Evolutionary conservation across 1,140 invertebrate genomes (phyloP).

Genomic region (Gonatopus flavifemur): DNA sequence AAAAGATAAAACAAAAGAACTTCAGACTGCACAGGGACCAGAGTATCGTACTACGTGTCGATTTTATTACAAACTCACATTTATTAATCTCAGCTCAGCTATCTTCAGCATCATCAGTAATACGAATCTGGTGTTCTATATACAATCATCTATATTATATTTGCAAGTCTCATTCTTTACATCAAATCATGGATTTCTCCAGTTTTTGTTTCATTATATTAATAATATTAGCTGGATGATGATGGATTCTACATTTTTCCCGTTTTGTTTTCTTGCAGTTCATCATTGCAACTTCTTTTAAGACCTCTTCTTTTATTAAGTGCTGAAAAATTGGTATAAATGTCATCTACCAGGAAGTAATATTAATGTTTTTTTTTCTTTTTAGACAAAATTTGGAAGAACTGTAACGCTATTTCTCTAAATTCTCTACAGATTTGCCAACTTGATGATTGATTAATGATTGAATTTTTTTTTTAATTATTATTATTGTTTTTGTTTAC

Average conservation of each 20-base stretch:
- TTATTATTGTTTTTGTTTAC: not conserved
- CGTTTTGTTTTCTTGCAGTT: too few species aligned
- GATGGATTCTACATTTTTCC: too few species aligned
- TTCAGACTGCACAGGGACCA: slow-evolving; percentile 21
- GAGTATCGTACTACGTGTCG: slow-evolving; percentile 28
- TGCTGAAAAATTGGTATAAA: slow-evolving; percentile 50
- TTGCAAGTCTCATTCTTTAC: slow-evolving; percentile 25
- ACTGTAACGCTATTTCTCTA: slow-evolving; percentile 36
- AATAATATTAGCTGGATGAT: too few species aligned
- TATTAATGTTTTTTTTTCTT: slow-evolving; percentile 39
- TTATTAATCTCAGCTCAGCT: slow-evolving; percentile 40
- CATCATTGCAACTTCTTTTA: too few species aligned
- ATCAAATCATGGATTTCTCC: too few species aligned
- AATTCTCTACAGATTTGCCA: slow-evolving; percentile 14
- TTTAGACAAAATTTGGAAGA: slow-evolving; percentile 46
- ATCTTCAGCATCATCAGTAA: slow-evolving; percentile 37
- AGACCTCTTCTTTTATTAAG: slow-evolving; percentile 39
- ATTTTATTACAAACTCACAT: slow-evolving; percentile 49
- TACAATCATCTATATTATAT: slow-evolving; percentile 33
- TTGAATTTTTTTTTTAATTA: slow-evolving; percentile 26
- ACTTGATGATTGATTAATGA: slow-evolving; percentile 24
- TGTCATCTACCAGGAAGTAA: slow-evolving; percentile 42
- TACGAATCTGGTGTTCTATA: slow-evolving; percentile 41
- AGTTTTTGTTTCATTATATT: too few species aligned
- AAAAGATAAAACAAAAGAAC: slow-evolving; percentile 1